Conservation (phyloP, 2,797 vertebrate species). For the Urocyon cinereoargenteus region DNA sequence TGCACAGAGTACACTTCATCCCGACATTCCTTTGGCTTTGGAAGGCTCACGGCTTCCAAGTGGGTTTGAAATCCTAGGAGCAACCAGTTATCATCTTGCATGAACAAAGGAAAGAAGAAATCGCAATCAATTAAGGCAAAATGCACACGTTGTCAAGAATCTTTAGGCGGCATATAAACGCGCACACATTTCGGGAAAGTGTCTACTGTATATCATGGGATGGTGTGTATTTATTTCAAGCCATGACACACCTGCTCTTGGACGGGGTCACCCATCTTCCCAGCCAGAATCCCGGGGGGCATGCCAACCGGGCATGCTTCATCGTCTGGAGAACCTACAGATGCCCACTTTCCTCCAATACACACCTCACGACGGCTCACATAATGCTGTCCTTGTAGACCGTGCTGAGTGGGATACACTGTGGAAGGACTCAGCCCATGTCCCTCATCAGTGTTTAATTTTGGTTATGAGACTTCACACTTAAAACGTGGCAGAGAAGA, state of each 20-base stretch:
- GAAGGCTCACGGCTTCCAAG: background rate
- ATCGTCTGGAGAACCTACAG: background rate
- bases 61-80: background rate
- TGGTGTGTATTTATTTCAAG: background rate
- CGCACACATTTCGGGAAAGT: background rate
- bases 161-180: background rate
- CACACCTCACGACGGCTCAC: background rate
- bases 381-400: background rate
- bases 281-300: background rate
- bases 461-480: background rate
- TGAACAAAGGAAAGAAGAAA: background rate
- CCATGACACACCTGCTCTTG: background rate
- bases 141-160: background rate
- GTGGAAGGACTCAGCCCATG: background rate
- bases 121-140: background rate
- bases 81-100: too few species aligned
- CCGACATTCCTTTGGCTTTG: background rate
- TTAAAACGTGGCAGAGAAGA: background rate
- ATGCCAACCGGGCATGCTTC: background rate
- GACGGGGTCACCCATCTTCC: background rate
- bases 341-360: background rate
- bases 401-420: background rate
- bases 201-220: background rate
- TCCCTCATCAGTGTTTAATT: background rate
- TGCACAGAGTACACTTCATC: rapidly evolving